Conservation (phyloP, 2,113 vertebrate genomes). For the Syrrhaptes paradoxus region DNA sequence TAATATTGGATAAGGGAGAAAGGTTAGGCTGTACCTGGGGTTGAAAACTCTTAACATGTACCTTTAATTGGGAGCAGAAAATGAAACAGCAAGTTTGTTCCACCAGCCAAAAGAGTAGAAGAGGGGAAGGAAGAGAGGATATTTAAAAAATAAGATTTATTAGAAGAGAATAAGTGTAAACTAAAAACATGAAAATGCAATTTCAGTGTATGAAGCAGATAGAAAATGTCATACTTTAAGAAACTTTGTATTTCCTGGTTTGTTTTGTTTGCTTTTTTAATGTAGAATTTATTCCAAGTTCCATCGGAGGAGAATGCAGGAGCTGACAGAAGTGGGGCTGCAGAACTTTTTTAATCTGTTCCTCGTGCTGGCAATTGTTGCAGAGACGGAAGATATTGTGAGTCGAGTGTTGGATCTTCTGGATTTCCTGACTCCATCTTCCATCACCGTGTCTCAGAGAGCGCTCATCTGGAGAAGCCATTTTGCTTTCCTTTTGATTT, state of each 20-base stretch:
- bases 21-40: background rate
- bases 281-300: conserved; percentile 96
- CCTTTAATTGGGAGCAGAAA: background rate
- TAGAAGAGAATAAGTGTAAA: background rate
- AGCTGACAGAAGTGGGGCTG: conserved; percentile 89
- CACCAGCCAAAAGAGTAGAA: background rate
- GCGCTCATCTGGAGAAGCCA: conserved; percentile 90
- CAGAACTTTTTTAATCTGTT: conserved; percentile 93
- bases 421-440: conserved; percentile 76
- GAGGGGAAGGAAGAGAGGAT: background rate
- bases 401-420: conserved; percentile 86
- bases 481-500: conserved; percentile 88
- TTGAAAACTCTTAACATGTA: background rate
- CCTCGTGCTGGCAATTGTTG: conserved; percentile 82
- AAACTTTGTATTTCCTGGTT: background rate
- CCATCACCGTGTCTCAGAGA: conserved; percentile 70
- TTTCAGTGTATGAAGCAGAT: background rate
- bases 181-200: background rate
- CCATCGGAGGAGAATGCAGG: conserved; percentile 91
- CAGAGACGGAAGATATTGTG: conserved; percentile 88
- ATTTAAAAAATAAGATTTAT: background rate
- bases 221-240: background rate
- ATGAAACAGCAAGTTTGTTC: background rate
- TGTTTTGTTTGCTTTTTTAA: background rate
- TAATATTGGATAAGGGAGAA: background rate